Percentiles rank a stretch among this genome's conserved stretches.
phyloP scores from a whole-genome alignment of 2,113 vertebrate species.

The Actinemys pallida region DNA sequence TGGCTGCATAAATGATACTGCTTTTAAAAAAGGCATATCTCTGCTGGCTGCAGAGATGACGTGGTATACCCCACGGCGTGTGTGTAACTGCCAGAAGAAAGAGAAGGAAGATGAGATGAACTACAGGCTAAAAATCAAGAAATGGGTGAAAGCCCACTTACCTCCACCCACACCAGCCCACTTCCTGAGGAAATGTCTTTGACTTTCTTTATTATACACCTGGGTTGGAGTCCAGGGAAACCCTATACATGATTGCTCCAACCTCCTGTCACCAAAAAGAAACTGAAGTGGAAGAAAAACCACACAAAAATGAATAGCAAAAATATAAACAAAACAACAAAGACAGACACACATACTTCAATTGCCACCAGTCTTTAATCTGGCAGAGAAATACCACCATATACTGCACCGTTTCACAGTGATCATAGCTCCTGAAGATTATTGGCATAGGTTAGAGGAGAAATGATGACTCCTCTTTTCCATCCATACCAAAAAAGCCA shows the following conservation, averaged over 20 bases:
- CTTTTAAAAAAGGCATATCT: background rate
- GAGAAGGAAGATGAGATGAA: conserved; percentile 17
- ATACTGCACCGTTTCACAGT: background rate
- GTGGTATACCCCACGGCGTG: background rate
- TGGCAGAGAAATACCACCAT: conserved; percentile 36
- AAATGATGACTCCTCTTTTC: conserved; percentile 58
- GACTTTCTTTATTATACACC: background rate
- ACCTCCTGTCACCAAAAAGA: conserved; percentile 30
- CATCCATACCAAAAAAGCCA: conserved; percentile 36
- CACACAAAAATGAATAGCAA: background rate
- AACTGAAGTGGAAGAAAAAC: conserved; percentile 20
- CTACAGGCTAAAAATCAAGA: background rate
- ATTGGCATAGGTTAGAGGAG: conserved; percentile 63
- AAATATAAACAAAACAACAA: conserved; percentile 57
- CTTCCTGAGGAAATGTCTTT: conserved; percentile 6
- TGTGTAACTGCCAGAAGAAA: background rate
- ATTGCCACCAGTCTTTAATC: conserved; percentile 51
- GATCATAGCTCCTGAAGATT: conserved; percentile 65
- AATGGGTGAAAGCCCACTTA: conserved; percentile 2
- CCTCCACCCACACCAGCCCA: background rate
- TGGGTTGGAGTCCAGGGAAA: background rate
- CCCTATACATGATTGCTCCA: background rate
- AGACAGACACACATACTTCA: background rate
- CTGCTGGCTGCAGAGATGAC: background rate
- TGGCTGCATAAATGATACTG: background rate